Percentiles rank a stretch among this genome's conserved stretches.
Evolutionary conservation across 2,113 vertebrate genomes (phyloP).

Genomic region (Lamprotornis superbus): DNA sequence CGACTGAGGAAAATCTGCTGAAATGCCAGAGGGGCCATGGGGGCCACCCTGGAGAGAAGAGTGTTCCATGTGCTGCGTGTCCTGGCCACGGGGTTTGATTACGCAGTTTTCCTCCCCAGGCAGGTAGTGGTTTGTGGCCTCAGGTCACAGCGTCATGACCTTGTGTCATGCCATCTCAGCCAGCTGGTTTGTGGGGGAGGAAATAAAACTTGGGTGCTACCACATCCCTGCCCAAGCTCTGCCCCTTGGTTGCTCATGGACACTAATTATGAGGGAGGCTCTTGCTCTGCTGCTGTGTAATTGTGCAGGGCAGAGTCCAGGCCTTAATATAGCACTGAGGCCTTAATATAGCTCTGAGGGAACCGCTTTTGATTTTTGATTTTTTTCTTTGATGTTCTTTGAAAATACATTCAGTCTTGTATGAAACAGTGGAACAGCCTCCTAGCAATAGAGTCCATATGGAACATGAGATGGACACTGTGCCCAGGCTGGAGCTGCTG

Average conservation of each 20-base stretch:
- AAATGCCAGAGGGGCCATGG: background rate
- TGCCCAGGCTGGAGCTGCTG: background rate
- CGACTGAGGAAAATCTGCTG: background rate
- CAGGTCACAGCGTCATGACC: background rate
- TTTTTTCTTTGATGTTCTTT: background rate
- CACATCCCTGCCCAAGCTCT: background rate
- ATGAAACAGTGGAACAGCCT: background rate
- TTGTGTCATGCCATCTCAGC: background rate
- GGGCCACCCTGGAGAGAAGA: background rate
- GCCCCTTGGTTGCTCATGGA: background rate
- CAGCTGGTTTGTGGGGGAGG: background rate
- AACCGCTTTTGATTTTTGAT: background rate
- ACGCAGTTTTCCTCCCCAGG: background rate
- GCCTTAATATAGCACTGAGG: background rate
- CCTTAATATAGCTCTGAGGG: background rate
- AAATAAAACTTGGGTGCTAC: background rate
- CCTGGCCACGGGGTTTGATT: background rate
- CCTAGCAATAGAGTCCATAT: background rate
- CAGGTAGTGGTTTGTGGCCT: background rate
- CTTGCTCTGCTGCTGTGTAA: constrained; percentile 9
- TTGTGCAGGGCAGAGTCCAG: background rate
- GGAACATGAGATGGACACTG: rapidly evolving
- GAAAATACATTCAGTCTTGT: background rate
- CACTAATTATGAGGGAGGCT: background rate
- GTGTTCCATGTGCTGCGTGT: rapidly evolving